Conservation (phyloP, 2,797 vertebrate species). For the Hoplostethus mediterraneus region DNA sequence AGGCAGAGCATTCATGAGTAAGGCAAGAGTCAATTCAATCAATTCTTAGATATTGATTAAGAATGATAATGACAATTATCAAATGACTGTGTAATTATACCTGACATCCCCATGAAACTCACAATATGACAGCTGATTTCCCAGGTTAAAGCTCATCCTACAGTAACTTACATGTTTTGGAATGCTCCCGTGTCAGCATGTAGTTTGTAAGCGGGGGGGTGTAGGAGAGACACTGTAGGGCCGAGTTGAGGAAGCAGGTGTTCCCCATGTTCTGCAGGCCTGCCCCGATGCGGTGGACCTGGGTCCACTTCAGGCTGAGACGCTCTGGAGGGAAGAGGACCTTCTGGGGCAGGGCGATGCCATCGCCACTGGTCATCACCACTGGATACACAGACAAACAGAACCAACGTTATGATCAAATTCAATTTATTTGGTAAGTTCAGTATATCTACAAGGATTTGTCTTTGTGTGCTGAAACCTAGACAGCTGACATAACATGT, state of each 20-base stretch:
- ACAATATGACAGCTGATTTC: neutral
- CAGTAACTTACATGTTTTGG: slow-evolving; percentile 90
- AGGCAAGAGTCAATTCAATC: slow-evolving; percentile 12
- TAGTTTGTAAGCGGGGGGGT: slow-evolving; percentile 96
- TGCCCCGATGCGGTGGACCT: slow-evolving; percentile 92
- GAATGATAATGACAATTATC: neutral
- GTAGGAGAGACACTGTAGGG: slow-evolving; percentile 96
- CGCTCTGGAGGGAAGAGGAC: slow-evolving; percentile 94
- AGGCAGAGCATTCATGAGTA: slow-evolving; percentile 12
- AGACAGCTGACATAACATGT: neutral
- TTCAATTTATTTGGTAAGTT: slow-evolving; percentile 1
- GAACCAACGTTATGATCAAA: slow-evolving; percentile 8
- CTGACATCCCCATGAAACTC: neutral
- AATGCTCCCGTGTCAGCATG: slow-evolving; percentile 96
- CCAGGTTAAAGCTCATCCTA: too few species aligned
- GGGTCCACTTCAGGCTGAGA: slow-evolving; percentile 93
- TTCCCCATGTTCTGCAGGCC: slow-evolving; percentile 98
- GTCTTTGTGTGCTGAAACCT: too few species aligned
- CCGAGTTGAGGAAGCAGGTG: slow-evolving; percentile 97
- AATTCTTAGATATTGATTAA: neutral
- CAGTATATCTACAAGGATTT: neutral
- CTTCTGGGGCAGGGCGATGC: slow-evolving; percentile 93
- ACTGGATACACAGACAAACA: slow-evolving; percentile 69
- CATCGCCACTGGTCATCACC: slow-evolving; percentile 87
- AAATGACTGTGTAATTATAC: neutral